A percentile compares a stretch with the other conserved stretches of the same genome.
phyloP scores from a whole-genome alignment of 2,113 vertebrate species.

The Leuciscus idus region DNA sequence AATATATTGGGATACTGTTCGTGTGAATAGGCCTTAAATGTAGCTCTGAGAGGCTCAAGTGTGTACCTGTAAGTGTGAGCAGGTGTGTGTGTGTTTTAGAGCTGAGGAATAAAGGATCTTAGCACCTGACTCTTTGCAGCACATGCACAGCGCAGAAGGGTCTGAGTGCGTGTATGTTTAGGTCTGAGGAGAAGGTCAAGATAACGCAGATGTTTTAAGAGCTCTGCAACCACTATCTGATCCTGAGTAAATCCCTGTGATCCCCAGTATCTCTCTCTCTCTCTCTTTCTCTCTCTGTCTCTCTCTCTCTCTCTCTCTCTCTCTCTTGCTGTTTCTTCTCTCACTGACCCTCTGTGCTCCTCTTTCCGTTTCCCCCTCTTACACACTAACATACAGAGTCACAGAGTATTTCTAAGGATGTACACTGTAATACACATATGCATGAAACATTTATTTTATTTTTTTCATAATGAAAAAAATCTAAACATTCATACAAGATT shows the following conservation, averaged over 20 bases:
- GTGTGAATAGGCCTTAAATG: not conserved
- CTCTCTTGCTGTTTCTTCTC: not conserved
- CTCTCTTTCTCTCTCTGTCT: not conserved
- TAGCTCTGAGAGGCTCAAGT: not conserved
- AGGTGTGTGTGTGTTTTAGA: not conserved
- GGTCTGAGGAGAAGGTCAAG: slow-evolving; percentile 5
- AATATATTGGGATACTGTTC: no score
- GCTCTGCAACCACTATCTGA: slow-evolving; percentile 27
- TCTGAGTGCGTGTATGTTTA: not conserved
- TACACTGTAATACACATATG: not conserved
- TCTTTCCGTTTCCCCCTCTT: not conserved
- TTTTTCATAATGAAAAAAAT: not conserved
- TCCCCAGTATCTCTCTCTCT: not conserved
- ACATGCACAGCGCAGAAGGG: not conserved
- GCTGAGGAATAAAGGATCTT: not conserved
- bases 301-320: not conserved
- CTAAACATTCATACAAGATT: not conserved
- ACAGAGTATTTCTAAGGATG: not conserved
- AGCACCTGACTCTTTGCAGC: not conserved
- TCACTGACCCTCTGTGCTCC: not conserved
- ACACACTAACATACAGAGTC: not conserved
- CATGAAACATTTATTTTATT: not conserved
- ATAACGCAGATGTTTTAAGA: slow-evolving; percentile 26
- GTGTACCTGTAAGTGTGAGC: not conserved
- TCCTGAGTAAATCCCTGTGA: slow-evolving; percentile 29